Conservation (phyloP, 1,140 invertebrate species). For the Metopolophium dirhodum region DNA sequence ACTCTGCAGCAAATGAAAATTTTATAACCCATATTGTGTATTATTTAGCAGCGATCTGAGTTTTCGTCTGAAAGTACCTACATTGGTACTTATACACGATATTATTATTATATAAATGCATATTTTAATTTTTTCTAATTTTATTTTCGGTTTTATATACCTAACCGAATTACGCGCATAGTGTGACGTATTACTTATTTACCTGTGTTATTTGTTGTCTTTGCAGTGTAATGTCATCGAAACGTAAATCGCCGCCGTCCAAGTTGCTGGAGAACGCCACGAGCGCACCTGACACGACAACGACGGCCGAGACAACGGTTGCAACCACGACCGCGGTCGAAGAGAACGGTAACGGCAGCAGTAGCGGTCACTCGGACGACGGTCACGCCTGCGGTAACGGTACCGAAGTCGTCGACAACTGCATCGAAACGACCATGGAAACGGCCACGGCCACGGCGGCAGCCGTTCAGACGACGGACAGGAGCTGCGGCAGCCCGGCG, state of each 20-base stretch:
- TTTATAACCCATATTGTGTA: no score
- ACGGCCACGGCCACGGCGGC: background rate
- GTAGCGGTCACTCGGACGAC: background rate
- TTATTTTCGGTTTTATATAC: no score
- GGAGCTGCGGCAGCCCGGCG: slow-evolving; percentile 26
- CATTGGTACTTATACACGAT: no score
- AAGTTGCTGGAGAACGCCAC: slow-evolving; percentile 79
- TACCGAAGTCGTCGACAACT: background rate
- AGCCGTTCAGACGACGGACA: background rate
- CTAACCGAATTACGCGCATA: no score
- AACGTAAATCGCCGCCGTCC: slow-evolving; percentile 89
- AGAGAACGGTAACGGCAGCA: background rate
- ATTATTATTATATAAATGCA: no score
- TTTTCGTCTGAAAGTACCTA: no score
- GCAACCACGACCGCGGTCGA: background rate
- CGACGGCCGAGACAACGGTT: background rate
- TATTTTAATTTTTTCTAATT: no score
- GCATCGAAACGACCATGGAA: slow-evolving; percentile 24
- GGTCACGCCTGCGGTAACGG: background rate
- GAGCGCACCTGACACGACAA: slow-evolving; percentile 20
- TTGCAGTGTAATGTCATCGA: slow-evolving; percentile 87
- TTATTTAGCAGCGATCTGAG: no score
- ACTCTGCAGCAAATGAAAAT: no score
- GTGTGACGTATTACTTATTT: background rate
- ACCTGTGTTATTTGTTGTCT: slow-evolving; percentile 58